Base-by-base conservation (phyloP, 2,113 vertebrate species). In the Laterallus jamaicensis region DNA sequence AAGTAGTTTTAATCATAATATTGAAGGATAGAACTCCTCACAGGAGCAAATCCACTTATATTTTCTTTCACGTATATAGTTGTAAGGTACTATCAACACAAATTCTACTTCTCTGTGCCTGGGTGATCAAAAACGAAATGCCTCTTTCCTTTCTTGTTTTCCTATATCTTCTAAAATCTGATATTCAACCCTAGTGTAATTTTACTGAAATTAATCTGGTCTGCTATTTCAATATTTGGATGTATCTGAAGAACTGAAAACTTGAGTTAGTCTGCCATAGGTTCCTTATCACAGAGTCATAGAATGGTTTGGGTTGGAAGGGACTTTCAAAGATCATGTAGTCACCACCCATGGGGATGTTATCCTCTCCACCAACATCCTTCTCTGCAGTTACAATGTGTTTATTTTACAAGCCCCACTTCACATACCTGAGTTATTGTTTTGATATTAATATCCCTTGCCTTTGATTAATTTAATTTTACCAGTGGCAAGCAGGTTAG, bases 381-480 rank as follows among this genome's bases (percentile, higher is more conserved):
- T 76, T 31, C 63, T 54, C 58, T 67, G 64, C 54, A 39, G 29
- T 52, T 56, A 8, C 10, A 21, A 11, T 3, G 16, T n/a, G 28
- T 11, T 52, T 9, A 15, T 77, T 82, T 64, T 49, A 62, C 54
- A 64, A 88, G 25, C 24, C 29, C 35, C 10, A 5, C 84, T 84
- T 80, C 55, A 9, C 24, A 3, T 31, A 54, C 52, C 29, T 49
- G 52, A 26, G 11, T 35, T 7, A 82, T 92, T 94, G 17, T 74
- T 95, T 83, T 89, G 50, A 10, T 89, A 78, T 90, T 64, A 74
- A 56, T 80, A 91, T 75, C 40, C 66, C 69, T 95, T 82, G 64
- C 29, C 62, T 96, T 93, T 97, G 82, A 81, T 95, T 95, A 68
- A 82, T 83, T 83, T 5, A 19, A 86, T 97, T 95, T 96, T 89